Percentiles rank a stretch among this genome's conserved stretches.
Evolutionary conservation across 2,888 invertebrate species (phyloP).

Genomic region (Blastobasis adustella): DNA sequence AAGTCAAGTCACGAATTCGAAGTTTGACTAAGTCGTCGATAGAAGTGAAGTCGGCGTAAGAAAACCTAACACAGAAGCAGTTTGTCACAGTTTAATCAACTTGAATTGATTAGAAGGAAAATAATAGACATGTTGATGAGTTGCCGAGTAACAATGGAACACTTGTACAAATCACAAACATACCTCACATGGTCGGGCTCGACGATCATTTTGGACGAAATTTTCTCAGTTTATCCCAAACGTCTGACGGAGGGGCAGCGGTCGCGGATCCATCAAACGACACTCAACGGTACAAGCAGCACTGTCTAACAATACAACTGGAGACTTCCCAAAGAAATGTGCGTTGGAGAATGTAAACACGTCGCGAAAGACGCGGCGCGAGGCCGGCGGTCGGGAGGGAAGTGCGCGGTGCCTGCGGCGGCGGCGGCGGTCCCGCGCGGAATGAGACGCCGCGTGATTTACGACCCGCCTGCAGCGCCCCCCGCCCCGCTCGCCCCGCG

Average conservation of each 20-base stretch:
- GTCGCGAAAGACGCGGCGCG: constrained; percentile 70
- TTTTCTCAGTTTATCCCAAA: constrained; percentile 58
- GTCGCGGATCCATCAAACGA: constrained; percentile 59
- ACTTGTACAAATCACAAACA: constrained; percentile 52
- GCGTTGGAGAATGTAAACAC: constrained; percentile 59
- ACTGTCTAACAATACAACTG: constrained; percentile 45
- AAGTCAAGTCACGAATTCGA: constrained; percentile 9
- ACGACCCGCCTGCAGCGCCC: constrained; percentile 75
- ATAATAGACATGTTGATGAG: constrained; percentile 23
- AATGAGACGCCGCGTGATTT: constrained; percentile 74
- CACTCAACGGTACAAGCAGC: constrained; percentile 47
- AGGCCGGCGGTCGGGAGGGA: constrained; percentile 62
- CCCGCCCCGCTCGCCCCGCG: constrained; percentile 61
- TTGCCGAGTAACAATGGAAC: constrained; percentile 37
- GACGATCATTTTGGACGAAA: constrained; percentile 70
- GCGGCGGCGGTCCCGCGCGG: constrained; percentile 73
- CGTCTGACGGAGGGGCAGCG: constrained; percentile 21
- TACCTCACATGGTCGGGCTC: constrained; percentile 73
- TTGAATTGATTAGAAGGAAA: constrained; percentile 8
- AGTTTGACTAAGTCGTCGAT: not conserved
- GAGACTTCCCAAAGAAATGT: constrained; percentile 46
- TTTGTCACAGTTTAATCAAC: not conserved
- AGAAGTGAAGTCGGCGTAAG: too few species aligned
- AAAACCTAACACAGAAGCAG: not conserved
- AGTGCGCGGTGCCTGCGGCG: constrained; percentile 71